Conservation (phyloP, 2,888 invertebrate genomes). For the Drosophila fungiperda region DNA sequence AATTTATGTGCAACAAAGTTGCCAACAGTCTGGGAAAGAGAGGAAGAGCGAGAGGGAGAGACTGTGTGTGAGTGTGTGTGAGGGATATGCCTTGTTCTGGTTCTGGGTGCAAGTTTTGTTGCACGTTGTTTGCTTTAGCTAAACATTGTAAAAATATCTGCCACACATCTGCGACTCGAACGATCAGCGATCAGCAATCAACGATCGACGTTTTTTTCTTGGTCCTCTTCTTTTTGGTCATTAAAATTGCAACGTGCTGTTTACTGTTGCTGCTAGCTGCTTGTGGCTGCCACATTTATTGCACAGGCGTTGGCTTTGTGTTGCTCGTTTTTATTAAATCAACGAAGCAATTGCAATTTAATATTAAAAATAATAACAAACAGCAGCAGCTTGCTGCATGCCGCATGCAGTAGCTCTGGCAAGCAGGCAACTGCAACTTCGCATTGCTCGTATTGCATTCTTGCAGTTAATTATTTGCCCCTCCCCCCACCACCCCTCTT, state of each 20-base stretch:
- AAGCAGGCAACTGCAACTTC: slow-evolving; percentile 32
- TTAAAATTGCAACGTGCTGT: slow-evolving; percentile 80
- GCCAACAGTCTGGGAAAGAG: background rate
- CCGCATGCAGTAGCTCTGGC: slow-evolving; percentile 22
- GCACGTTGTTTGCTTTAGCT: slow-evolving; percentile 72
- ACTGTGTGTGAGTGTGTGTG: background rate
- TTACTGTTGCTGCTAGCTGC: slow-evolving; percentile 63
- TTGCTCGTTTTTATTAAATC: slow-evolving; percentile 78
- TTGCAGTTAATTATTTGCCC: slow-evolving; percentile 78
- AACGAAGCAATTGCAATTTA: slow-evolving; percentile 81
- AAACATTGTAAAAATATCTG: slow-evolving; percentile 78
- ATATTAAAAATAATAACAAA: slow-evolving; percentile 83
- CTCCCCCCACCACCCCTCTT: slow-evolving; percentile 1
- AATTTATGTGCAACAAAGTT: slow-evolving; percentile 69
- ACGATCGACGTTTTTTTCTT: slow-evolving; percentile 47
- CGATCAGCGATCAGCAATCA: slow-evolving; percentile 72
- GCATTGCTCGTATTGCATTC: slow-evolving; percentile 78
- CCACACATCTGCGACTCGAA: slow-evolving; percentile 65
- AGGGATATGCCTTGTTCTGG: slow-evolving; percentile 50
- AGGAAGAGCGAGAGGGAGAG: background rate
- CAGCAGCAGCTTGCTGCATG: slow-evolving; percentile 52
- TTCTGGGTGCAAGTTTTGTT: slow-evolving; percentile 18
- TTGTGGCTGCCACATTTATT: slow-evolving; percentile 65
- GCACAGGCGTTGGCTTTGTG: slow-evolving; percentile 70
- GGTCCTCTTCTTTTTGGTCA: slow-evolving; percentile 67